Evolutionary conservation across 2,888 invertebrate species (phyloP).

Genomic region (Chymomyza amoena): DNA sequence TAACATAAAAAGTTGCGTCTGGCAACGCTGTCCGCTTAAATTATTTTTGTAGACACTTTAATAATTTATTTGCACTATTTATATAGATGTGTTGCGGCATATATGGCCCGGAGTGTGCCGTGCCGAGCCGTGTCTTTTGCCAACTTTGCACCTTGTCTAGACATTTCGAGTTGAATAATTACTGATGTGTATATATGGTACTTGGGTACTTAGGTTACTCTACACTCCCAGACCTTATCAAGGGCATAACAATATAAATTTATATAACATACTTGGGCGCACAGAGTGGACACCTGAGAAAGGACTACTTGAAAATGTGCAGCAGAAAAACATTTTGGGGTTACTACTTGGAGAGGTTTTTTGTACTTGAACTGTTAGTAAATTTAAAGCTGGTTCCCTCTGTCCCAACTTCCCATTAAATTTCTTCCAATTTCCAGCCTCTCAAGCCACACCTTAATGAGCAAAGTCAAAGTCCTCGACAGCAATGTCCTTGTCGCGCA

Average conservation of each 20-base stretch:
- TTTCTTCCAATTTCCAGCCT: not conserved
- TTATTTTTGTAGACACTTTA: slow-evolving; percentile 52
- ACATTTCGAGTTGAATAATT: slow-evolving; percentile 1
- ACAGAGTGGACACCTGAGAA: not conserved
- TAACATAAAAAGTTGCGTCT: slow-evolving; percentile 21
- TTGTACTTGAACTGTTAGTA: no score
- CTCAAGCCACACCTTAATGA: not conserved
- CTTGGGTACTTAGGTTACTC: slow-evolving; percentile 21
- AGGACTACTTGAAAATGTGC: not conserved
- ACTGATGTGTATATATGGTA: not conserved
- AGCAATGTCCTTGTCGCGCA: slow-evolving; percentile 5
- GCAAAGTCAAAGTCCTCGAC: not conserved
- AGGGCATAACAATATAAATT: not conserved
- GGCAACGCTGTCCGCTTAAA: slow-evolving; percentile 23
- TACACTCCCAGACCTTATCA: not conserved
- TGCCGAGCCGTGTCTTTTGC: not conserved
- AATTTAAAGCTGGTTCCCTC: no score
- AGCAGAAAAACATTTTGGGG: not conserved
- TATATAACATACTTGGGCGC: not conserved
- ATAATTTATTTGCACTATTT: slow-evolving; percentile 70
- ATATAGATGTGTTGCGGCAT: slow-evolving; percentile 42
- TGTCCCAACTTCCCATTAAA: no score
- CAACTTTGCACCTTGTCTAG: not conserved
- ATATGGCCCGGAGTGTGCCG: not conserved
- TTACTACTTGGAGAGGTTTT: no score